Base-by-base conservation (phyloP, 2,797 vertebrate species). In the Euthynnus affinis region DNA sequence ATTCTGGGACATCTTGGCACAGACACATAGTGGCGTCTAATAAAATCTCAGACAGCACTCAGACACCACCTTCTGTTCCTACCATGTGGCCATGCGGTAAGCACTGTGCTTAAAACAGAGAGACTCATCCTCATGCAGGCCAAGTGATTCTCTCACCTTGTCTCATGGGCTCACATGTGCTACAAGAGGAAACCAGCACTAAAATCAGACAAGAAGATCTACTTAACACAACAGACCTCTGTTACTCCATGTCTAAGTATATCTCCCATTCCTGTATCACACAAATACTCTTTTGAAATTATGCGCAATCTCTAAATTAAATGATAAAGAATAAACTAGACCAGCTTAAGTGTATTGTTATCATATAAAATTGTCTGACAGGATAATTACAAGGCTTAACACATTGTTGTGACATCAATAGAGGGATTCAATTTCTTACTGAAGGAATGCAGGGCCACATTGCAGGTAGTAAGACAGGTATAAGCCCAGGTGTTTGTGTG, bases 41-140 rank as follows among this genome's bases (percentile, higher is more conserved):
- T 89, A 89, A 88, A 87, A 80, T 72, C 91, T 90, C 87, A 93
- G 93, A 94, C 89, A 60, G 84, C 80, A 79, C 78, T 83, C 89
- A 91, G 89, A 91, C 93, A 90, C 87, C 88, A 91, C 91, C 92
- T 90, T 91, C 90, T 93, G 91, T 89, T 90, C 87, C 85, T 71
- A 71, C 83, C 85, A 82, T 86, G 73, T 71, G 88, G 77, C 60
- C 81, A 60, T 75, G 87, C 71, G 88, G 78, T 84, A 75, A 88
- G 85, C 60, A 40, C 67, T 56, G 74, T 12, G 63, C 84, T 84
- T 85, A 83, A 80, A 70, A 78, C 71, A 44, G 68, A 73, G 61
- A 51, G 79, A 58, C 71, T 85, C 86, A 77, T 88, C 87, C 70
- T 48, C 46, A 14, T 20, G 55, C 65, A 23, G 44, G 72, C 80